Percentiles rank a stretch among this genome's conserved stretches.
Conservation (phyloP, 2,797 vertebrate species). For the Gymnopithys bicolor region DNA sequence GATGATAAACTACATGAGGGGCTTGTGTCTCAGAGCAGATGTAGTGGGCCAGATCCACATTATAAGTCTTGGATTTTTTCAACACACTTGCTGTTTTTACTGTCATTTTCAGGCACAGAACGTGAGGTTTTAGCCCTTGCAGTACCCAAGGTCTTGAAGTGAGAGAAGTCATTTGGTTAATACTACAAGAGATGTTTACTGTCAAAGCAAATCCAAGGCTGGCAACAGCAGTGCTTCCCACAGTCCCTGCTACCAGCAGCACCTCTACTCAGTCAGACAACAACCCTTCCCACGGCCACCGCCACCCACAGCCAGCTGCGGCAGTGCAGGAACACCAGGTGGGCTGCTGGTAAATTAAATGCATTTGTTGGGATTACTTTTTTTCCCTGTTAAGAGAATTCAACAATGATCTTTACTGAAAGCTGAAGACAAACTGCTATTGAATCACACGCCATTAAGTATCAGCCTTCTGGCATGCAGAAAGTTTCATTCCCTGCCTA, state of each 20-base stretch:
- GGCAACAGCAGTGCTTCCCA: neutral
- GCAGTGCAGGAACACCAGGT: neutral
- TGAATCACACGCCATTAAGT: neutral
- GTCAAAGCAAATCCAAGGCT: neutral
- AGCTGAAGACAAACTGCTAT: neutral
- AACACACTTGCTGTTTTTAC: neutral
- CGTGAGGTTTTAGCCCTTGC: neutral
- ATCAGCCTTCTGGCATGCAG: neutral
- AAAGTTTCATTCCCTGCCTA: neutral
- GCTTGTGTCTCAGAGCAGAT: neutral
- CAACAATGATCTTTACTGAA: neutral
- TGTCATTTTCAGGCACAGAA: neutral
- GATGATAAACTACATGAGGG: neutral
- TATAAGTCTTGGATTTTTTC: neutral
- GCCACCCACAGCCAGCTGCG: fast-evolving
- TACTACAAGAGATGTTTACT: neutral
- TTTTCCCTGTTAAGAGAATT: neutral
- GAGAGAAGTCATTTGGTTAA: neutral
- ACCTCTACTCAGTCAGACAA: neutral
- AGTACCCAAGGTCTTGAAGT: neutral
- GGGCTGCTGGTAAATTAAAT: too few relatives aligned
- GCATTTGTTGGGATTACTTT: neutral
- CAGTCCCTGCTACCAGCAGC: neutral
- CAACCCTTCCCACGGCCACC: neutral
- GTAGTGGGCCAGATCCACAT: fast-evolving